These are phyloP conservation scores for Bombus sylvicola DNA, from an alignment of 1,140 invertebrate species.

Conservation along the genomic window DNA sequence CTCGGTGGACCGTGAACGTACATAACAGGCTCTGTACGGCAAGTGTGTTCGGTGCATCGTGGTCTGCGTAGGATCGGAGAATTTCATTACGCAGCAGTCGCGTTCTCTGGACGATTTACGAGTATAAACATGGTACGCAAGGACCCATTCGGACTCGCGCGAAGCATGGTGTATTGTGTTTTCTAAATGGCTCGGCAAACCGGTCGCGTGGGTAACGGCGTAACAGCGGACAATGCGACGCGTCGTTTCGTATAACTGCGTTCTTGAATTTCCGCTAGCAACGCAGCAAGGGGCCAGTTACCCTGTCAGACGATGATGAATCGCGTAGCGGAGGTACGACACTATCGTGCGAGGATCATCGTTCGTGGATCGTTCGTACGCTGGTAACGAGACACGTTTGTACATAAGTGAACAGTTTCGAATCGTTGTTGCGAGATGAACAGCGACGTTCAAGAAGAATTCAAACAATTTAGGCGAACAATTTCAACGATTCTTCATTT, in stretches of 20 bases:
- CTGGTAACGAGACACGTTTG: slow-evolving; percentile 7
- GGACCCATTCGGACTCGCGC: neutral
- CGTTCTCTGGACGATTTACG: slow-evolving; percentile 55
- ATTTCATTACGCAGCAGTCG: slow-evolving; percentile 28
- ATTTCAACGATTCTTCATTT: slow-evolving; percentile 35
- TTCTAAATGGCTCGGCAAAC: slow-evolving; percentile 67
- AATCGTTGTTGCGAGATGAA: neutral
- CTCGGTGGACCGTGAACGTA: neutral
- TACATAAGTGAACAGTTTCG: neutral
- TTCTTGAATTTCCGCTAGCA: slow-evolving; percentile 33
- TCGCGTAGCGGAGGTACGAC: neutral
- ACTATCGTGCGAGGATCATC: neutral
- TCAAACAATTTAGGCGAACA: neutral
- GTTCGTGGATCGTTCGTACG: neutral
- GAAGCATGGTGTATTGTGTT: slow-evolving; percentile 57
- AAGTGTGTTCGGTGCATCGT: slow-evolving; percentile 13
- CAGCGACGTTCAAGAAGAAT: neutral
- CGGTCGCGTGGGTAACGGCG: neutral
- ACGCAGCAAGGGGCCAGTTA: neutral
- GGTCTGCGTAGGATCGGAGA: neutral
- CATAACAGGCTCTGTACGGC: neutral
- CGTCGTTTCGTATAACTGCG: slow-evolving; percentile 13
- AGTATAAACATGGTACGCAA: neutral
- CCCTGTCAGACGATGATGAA: slow-evolving; percentile 1
- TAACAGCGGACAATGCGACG: slow-evolving; percentile 24